Evolutionary conservation across 2,888 invertebrate genomes (phyloP).

Genomic region (Sympetrum striolatum): DNA sequence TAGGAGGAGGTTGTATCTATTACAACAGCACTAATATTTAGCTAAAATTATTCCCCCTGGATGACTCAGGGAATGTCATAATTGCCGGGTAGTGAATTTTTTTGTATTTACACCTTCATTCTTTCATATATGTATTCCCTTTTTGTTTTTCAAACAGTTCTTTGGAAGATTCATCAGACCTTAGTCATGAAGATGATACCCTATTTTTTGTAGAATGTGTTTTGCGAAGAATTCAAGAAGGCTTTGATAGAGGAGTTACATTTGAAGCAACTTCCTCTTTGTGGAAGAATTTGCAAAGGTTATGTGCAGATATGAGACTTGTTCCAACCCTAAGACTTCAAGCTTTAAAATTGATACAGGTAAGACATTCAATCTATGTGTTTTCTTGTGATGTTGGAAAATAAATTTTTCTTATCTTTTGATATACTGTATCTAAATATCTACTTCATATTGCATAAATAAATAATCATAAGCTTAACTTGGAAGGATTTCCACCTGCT

Average conservation of each 20-base stretch:
- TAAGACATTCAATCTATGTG: background rate
- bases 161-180: background rate
- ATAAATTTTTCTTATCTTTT: too few species aligned
- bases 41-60: too few species aligned
- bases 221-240: conserved; percentile 22
- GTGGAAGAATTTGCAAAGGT: conserved; percentile 33
- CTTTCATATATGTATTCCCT: too few species aligned
- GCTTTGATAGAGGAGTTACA: background rate
- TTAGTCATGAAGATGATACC: background rate
- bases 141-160: background rate
- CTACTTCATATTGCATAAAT: too few species aligned
- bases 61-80: too few species aligned
- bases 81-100: too few species aligned
- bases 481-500: too few species aligned
- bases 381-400: background rate
- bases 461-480: too few species aligned
- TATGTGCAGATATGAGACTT: conserved; percentile 47
- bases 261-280: background rate
- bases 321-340: conserved; percentile 47
- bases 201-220: background rate
- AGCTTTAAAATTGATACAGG: conserved; percentile 48
- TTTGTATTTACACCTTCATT: too few species aligned
- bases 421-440: too few species aligned
- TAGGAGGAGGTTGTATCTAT: too few species aligned
- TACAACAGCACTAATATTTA: too few species aligned